phyloP scores from a whole-genome alignment of 2,888 invertebrate genomes.

The Cheilosia urbana region DNA sequence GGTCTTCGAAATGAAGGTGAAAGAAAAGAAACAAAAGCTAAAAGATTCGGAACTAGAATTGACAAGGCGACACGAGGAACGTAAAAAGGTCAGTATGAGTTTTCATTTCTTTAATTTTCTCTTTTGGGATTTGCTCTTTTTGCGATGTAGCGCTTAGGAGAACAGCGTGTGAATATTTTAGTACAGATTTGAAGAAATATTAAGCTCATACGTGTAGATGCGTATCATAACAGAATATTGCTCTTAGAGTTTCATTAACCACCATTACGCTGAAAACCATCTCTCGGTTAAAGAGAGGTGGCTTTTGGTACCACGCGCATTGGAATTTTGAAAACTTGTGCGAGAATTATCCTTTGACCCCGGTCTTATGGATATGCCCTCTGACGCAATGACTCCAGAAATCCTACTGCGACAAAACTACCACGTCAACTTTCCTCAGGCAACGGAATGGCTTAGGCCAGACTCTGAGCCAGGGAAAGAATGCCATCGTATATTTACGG shows the following conservation, averaged over 20 bases:
- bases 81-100: slow-evolving; percentile 86
- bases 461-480: too few relatives aligned
- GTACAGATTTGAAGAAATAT: background rate
- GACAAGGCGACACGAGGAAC: slow-evolving; percentile 93
- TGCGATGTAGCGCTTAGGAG: background rate
- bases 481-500: too few relatives aligned
- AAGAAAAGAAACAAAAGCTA: slow-evolving; percentile 97
- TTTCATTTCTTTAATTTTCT: slow-evolving; percentile 77
- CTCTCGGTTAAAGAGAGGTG: too few relatives aligned
- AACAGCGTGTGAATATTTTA: background rate
- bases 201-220: background rate
- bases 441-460: too few relatives aligned
- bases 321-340: too few relatives aligned
- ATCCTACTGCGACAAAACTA: too few relatives aligned
- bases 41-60: slow-evolving; percentile 97
- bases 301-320: too few relatives aligned
- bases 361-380: too few relatives aligned
- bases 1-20: slow-evolving; percentile 99
- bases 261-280: background rate
- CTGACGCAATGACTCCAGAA: too few relatives aligned
- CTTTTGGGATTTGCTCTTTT: background rate
- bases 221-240: slow-evolving; percentile 1
- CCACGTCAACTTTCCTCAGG: too few relatives aligned
- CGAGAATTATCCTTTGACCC: too few relatives aligned
- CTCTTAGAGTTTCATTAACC: slow-evolving; percentile 34